These are phyloP conservation scores for Ariolimax columbianus DNA, from an alignment of 2,888 invertebrate genomes.

Conservation along the genomic window DNA sequence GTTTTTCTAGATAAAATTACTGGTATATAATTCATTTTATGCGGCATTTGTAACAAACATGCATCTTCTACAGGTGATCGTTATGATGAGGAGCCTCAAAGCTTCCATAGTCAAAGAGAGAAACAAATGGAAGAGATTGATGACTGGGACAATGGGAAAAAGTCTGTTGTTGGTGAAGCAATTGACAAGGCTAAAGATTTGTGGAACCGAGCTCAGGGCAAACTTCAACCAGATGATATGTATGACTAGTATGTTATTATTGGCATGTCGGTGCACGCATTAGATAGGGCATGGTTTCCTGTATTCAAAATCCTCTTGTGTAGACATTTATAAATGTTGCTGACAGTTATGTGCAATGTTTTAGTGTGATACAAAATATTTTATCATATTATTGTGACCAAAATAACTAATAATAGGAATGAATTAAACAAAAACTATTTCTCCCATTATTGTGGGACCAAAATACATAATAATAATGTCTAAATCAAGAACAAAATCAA, in stretches of 20 bases:
- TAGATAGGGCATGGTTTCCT: background rate
- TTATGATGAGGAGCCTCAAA: constrained; percentile 71
- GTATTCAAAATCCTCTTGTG: background rate
- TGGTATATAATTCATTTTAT: background rate
- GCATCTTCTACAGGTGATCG: constrained; percentile 67
- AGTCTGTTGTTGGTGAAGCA: constrained; percentile 76
- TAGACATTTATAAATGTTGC: background rate
- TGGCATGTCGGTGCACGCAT: background rate
- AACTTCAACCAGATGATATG: constrained; percentile 55
- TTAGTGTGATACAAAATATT: too few relatives aligned
- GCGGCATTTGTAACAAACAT: background rate
- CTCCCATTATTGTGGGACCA: too few relatives aligned
- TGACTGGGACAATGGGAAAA: constrained; percentile 76
- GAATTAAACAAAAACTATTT: too few relatives aligned
- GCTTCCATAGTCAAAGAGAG: constrained; percentile 32
- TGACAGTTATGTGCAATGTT: too few relatives aligned
- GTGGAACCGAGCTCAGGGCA: constrained; percentile 73
- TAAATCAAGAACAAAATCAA: too few relatives aligned
- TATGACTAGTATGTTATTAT: constrained; percentile 51
- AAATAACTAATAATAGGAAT: too few relatives aligned
- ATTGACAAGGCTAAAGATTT: constrained; percentile 78
- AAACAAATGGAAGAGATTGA: constrained; percentile 76
- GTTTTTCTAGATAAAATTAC: background rate
- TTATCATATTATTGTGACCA: too few relatives aligned
- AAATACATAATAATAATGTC: too few relatives aligned